Base-by-base conservation (phyloP, 2,113 vertebrate genomes). In the Mus pahari region DNA sequence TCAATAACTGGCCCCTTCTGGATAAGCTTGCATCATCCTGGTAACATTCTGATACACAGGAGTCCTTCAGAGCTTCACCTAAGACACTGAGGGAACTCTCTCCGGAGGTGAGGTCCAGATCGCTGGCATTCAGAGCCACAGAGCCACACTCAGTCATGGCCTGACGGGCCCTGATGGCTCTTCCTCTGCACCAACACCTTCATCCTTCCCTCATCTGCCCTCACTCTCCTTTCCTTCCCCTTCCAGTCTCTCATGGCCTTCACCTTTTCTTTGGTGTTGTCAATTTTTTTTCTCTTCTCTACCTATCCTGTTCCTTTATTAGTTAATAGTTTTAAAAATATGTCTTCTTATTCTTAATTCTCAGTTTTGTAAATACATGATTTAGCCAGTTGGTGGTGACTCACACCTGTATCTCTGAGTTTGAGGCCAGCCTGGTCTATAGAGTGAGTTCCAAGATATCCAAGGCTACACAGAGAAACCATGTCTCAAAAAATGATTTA, bases 351-450 rank as follows among this genome's bases (percentile, higher is more conserved):
- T 77, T 91, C 42, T 95, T 94, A 95, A 88, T 81, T 89, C 71
- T 93, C 74, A 91, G 89, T 89, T 93, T 93, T 88, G 62, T 97
- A 96, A 89, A 58, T 31, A 62, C 24, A 81, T 39, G 10, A 50
- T 71, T n/a, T n/a, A 71, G 70, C 36, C 16, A n/a, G 70, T 36
- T n/a, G 17, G 36, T 71, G 36, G 70, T 71, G 70, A n/a, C 36
- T n/a, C 36, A 71, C 36, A 71, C 70, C 16, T 71, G 2, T 19
- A n/a, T 71, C 70, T 71, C 70, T 71, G 70, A n/a, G 70, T 71
- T 71, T 20, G 36, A 71, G 36, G 36, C 16, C 68, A 71, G 36
- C 70, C 36, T n/a, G 70, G 36, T n/a, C 70, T 71, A 39, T n/a
- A 71, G 70, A 71, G 36, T 20, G 36, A n/a, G 16, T 71, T 71